Percentiles rank a stretch among this genome's conserved stretches.
Conservation (phyloP, 1,140 invertebrate genomes). For the Proctacanthus coquilletti region DNA sequence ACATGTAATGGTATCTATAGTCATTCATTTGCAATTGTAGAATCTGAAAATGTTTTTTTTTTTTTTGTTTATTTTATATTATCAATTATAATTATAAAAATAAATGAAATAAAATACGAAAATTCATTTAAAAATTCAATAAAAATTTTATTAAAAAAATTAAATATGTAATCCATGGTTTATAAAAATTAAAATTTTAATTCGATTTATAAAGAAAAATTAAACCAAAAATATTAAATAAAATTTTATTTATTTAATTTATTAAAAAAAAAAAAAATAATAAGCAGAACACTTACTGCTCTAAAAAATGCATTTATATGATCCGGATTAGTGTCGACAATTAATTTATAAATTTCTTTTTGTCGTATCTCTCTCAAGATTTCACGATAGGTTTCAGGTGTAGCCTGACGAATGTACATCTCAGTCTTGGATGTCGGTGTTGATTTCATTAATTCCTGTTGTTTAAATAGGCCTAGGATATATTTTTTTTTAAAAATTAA, state of each 20-base stretch:
- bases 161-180: no score
- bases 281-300: constrained; percentile 48
- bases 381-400: constrained; percentile 56
- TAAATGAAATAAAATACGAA: no score
- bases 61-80: no score
- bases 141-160: no score
- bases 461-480: constrained; percentile 64
- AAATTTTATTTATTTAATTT: no score
- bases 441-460: constrained; percentile 67
- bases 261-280: neutral
- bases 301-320: constrained; percentile 63
- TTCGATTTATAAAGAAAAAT: neutral
- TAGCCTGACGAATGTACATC: constrained; percentile 69
- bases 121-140: no score
- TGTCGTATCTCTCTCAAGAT: constrained; percentile 63
- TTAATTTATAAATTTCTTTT: constrained; percentile 69
- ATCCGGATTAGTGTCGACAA: constrained; percentile 65
- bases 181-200: no score
- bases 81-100: no score
- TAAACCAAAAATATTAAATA: constrained; percentile 25
- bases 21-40: constrained; percentile 83
- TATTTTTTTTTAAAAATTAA: constrained; percentile 14
- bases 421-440: constrained; percentile 50
- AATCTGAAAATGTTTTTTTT: constrained; percentile 46
- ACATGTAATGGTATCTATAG: constrained; percentile 77